Percentiles rank a stretch among this genome's conserved stretches.
Evolutionary conservation across 1,140 invertebrate genomes (phyloP).

Genomic region (Leptoteleia sp.): DNA sequence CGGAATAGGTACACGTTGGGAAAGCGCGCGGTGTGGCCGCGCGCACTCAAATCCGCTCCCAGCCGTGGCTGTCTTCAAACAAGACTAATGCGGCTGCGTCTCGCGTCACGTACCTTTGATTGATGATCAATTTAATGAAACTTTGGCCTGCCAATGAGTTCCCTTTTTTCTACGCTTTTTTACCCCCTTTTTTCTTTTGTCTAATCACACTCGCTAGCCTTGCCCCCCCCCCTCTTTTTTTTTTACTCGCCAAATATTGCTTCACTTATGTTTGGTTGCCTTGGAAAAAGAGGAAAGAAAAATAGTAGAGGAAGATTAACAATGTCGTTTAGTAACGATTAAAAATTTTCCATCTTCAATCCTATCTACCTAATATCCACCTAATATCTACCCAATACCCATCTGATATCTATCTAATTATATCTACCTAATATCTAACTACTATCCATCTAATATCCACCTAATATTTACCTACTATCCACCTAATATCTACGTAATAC

Average conservation of each 20-base stretch:
- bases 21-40: constrained; percentile 8
- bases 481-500: too few species aligned
- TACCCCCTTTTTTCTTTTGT: constrained; percentile 8
- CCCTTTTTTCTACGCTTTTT: constrained; percentile 20
- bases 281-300: background rate
- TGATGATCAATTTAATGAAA: constrained; percentile 52
- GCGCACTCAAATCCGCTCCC: constrained; percentile 13
- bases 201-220: constrained; percentile 5
- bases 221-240: too few species aligned
- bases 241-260: constrained; percentile 7
- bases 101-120: constrained; percentile 43
- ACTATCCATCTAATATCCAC: too few species aligned
- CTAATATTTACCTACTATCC: too few species aligned
- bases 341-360: too few species aligned
- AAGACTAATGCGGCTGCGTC: constrained; percentile 40
- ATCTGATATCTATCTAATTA: too few species aligned
- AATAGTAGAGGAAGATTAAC: too few species aligned
- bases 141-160: constrained; percentile 17
- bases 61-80: constrained; percentile 36
- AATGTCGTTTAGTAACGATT: too few species aligned
- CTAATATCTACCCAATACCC: too few species aligned
- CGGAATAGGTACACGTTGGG: constrained; percentile 8
- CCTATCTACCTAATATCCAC: too few species aligned
- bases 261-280: constrained; percentile 12
- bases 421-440: too few species aligned